Base-by-base conservation (phyloP, 2,113 vertebrate species). In the Sitta europaea region DNA sequence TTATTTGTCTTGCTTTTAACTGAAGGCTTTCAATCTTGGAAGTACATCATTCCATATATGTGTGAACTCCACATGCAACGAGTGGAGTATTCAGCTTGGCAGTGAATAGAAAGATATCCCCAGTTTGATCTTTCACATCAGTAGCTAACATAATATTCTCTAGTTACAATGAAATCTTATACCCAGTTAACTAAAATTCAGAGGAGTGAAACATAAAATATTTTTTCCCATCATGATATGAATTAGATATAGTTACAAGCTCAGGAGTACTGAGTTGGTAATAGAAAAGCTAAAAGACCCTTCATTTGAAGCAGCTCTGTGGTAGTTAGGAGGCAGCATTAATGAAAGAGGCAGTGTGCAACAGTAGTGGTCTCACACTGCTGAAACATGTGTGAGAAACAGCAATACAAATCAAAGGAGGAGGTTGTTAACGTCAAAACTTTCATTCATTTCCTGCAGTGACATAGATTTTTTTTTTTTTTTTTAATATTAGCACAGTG, bases 361-460 rank as follows among this genome's bases (percentile, higher is more conserved):
- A 51, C 24, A 11, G 75, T 48, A 68, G 93, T 88, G 86, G 88
- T 66, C 77, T 93, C 65, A 24, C 62, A 59, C 68, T 51, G 71
- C 57, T 78, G 80, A 66, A 71, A 55, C 59, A 10, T 22, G 28
- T 62, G 24, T 62, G 54, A 86, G 68, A 92, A 95, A 83, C 67
- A 92, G 85, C 71, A 83, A 90, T 86, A 79, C 57, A 88, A 91
- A 93, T 82, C 76, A 94, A 90, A 92, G 74, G 86, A 73, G 70
- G 43, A 57, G 77, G 72, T 73, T 91, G 61, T 61, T 91, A 61
- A 57, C 86, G 68, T 91, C 91, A 96, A 71, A 97, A 91, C 89
- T 92, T 87, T 48, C 38, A 61, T 96, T 96, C 79, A 45, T 81
- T 96, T 93, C 93, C 82, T 68, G 59, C 78, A 18, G 79, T n/a